phyloP scores from a whole-genome alignment of 2,113 vertebrate species.

The Prolemur simus region DNA sequence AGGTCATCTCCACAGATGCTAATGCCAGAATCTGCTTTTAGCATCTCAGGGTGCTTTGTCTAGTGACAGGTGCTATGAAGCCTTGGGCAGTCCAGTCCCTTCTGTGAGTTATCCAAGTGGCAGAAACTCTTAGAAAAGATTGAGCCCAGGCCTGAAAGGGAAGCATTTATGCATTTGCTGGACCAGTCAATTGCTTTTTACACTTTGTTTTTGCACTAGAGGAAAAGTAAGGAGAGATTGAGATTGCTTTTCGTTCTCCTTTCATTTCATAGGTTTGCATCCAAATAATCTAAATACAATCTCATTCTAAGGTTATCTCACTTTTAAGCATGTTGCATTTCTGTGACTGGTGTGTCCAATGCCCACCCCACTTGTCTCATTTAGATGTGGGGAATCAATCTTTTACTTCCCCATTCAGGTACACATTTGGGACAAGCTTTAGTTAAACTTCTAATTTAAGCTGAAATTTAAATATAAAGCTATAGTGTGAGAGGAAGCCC shows the following conservation, averaged over 20 bases:
- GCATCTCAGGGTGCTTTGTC: constrained; percentile 44
- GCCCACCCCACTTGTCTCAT: background rate
- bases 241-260: background rate
- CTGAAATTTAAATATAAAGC: constrained; percentile 31
- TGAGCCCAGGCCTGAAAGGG: constrained; percentile 12
- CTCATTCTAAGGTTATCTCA: background rate
- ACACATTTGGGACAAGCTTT: background rate
- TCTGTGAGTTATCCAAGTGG: constrained; percentile 40
- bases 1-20: constrained; percentile 30
- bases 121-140: constrained; percentile 34
- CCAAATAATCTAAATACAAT: background rate
- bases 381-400: background rate
- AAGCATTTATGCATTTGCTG: background rate
- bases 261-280: constrained; percentile 2
- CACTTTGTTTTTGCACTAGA: background rate
- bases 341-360: background rate
- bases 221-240: background rate
- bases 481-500: background rate
- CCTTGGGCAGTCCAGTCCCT: background rate
- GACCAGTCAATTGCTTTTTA: constrained; percentile 18
- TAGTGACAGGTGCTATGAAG: constrained; percentile 25
- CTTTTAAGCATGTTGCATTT: background rate
- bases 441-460: constrained; percentile 13
- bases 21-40: constrained; percentile 16
- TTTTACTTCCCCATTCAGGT: background rate